Percentiles rank a stretch among this genome's conserved stretches.
These are phyloP conservation scores for Malurus leucopterus DNA, from an alignment of 2,797 vertebrate genomes.

Conservation along the genomic window DNA sequence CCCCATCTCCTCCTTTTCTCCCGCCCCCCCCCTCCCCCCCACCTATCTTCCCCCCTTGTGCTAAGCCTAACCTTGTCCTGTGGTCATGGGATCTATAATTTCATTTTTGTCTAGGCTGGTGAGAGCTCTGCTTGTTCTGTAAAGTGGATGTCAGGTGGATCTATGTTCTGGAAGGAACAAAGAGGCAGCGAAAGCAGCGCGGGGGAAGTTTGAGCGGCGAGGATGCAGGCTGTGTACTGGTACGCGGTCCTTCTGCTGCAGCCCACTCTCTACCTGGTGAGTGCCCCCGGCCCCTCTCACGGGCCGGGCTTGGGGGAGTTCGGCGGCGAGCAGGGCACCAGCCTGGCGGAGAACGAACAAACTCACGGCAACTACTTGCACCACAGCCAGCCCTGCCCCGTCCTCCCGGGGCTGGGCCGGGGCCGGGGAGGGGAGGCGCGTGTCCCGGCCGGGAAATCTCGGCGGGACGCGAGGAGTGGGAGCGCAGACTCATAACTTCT, in stretches of 20 bases:
- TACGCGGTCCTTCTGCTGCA: conserved; percentile 90
- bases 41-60: conserved; percentile 48
- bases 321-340: background rate
- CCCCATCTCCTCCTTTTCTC: conserved; percentile 26
- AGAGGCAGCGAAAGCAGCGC: conserved; percentile 79
- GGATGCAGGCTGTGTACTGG: conserved; percentile 91
- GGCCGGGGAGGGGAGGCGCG: background rate
- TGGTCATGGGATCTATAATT: conserved; percentile 86
- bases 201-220: conserved; percentile 89
- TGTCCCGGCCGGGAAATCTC: background rate
- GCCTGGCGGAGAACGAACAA: background rate
- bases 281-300: conserved; percentile 47
- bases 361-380: background rate
- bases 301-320: background rate
- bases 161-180: conserved; percentile 88
- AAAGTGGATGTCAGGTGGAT: conserved; percentile 89
- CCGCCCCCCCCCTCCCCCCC: conserved; percentile 4
- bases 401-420: background rate
- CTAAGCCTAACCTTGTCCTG: conserved; percentile 75
- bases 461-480: too few relatives aligned
- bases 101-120: conserved; percentile 83
- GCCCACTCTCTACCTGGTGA: conserved; percentile 89
- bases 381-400: background rate
- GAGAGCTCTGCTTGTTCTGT: conserved; percentile 79
- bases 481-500: background rate